Conservation (phyloP, 2,888 invertebrate genomes). For the Ischnura elegans region DNA sequence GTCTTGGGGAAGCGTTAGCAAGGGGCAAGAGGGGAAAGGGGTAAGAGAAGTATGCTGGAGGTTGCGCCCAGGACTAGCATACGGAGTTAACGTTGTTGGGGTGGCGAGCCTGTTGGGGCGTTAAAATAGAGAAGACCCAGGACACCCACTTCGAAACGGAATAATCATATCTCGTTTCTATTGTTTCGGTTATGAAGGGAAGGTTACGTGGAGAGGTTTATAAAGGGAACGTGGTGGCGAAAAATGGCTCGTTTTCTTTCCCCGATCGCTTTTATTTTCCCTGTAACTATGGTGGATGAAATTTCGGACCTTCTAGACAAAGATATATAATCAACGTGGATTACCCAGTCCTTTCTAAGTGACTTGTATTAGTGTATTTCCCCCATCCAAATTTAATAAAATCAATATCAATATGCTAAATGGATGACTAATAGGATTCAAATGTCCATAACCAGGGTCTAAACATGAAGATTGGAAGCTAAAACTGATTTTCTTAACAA, state of each 20-base stretch:
- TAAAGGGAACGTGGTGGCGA: background rate
- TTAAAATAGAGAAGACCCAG: background rate
- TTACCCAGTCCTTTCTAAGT: too few species aligned
- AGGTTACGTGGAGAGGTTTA: background rate
- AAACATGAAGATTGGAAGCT: too few species aligned
- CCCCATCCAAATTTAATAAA: too few species aligned
- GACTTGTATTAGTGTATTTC: too few species aligned
- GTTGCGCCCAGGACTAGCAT: conserved; percentile 6
- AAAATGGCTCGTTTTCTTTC: conserved; percentile 3
- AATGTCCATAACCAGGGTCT: too few species aligned
- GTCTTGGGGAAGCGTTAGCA: background rate
- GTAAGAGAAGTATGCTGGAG: background rate
- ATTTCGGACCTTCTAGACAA: background rate
- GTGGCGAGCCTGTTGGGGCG: too few species aligned
- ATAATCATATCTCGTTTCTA: conserved; percentile 48
- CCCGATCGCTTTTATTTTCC: background rate
- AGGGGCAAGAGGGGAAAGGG: conserved; percentile 10
- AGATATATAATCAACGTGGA: too few species aligned
- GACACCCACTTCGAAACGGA: background rate
- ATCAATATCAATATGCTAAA: too few species aligned
- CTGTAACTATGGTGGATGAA: background rate
- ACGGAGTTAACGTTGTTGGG: background rate
- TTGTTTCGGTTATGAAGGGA: conserved; percentile 41
- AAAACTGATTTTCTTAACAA: too few species aligned
- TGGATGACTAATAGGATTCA: too few species aligned